Evolutionary conservation across 1,140 invertebrate genomes (phyloP).

Genomic region (Hirudo medicinalis): DNA sequence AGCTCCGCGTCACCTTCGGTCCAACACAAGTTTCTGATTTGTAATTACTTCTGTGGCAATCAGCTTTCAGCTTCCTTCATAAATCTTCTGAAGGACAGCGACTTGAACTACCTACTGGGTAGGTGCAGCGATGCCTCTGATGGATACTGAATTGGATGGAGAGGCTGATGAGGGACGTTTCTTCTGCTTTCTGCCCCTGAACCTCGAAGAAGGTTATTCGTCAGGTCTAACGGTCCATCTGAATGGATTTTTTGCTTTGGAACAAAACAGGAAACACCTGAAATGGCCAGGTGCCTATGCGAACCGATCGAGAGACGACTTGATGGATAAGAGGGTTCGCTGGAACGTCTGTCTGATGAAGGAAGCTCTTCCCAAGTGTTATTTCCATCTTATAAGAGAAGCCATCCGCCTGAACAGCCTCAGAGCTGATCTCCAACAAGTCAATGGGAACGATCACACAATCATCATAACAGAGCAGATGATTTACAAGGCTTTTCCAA

Average conservation of each 20-base stretch:
- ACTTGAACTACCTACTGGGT: constrained; percentile 27
- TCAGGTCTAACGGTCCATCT: constrained; percentile 34
- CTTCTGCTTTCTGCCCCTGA: constrained; percentile 36
- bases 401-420: constrained; percentile 16
- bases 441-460: background rate
- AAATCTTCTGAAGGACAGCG: constrained; percentile 20
- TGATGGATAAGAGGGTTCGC: constrained; percentile 27
- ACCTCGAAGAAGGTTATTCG: constrained; percentile 22
- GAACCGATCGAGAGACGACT: constrained; percentile 16
- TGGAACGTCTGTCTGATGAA: constrained; percentile 32
- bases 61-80: constrained; percentile 22
- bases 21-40: constrained; percentile 17
- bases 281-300: constrained; percentile 24
- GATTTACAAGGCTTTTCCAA: constrained; percentile 23
- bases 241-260: constrained; percentile 35
- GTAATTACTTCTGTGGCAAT: constrained; percentile 18
- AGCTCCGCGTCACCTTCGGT: background rate
- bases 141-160: background rate
- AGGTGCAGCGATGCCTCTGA: constrained; percentile 27
- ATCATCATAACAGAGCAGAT: background rate
- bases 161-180: constrained; percentile 27
- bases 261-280: constrained; percentile 32
- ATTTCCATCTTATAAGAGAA: constrained; percentile 14
- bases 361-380: constrained; percentile 26
- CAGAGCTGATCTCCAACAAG: background rate